A percentile compares a stretch with the other conserved stretches of the same genome.
phyloP scores from a whole-genome alignment of 2,113 vertebrate species.

The Ageneiosus marmoratus region DNA sequence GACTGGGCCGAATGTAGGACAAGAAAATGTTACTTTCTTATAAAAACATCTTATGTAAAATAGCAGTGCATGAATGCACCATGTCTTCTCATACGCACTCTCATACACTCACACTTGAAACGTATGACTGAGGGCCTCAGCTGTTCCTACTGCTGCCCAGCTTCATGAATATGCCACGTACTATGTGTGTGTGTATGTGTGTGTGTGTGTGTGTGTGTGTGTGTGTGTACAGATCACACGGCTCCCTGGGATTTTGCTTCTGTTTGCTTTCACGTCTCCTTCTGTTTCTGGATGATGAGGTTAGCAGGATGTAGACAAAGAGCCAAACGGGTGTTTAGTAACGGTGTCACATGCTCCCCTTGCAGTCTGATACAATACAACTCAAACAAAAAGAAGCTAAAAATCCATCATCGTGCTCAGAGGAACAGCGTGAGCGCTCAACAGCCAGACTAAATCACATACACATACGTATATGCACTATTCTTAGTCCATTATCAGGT shows the following conservation, averaged over 20 bases:
- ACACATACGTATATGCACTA: background rate
- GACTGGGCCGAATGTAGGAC: background rate
- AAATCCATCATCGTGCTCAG: background rate
- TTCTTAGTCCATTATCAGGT: constrained; percentile 19
- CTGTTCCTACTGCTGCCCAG: constrained; percentile 27
- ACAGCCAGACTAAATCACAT: background rate
- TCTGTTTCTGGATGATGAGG: constrained; percentile 39
- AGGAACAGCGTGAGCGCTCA: background rate
- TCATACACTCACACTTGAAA: background rate
- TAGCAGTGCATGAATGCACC: constrained; percentile 15
- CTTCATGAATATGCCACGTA: constrained; percentile 22
- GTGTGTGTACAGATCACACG: background rate
- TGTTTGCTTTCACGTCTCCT: constrained; percentile 33
- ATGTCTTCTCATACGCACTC: background rate
- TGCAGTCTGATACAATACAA: background rate
- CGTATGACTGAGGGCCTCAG: constrained; percentile 31
- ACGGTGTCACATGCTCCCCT: background rate
- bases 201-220: constrained; percentile 2
- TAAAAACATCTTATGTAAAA: constrained; percentile 31
- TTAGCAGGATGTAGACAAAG: constrained; percentile 32
- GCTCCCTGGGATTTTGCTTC: constrained; percentile 11
- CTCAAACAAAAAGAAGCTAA: background rate
- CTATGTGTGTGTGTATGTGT: background rate
- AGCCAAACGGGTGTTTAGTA: constrained; percentile 20
- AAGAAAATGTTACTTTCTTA: constrained; percentile 19